A percentile compares a stretch with the other conserved stretches of the same genome.
phyloP scores from a whole-genome alignment of 2,797 vertebrate species.

The Serranus cabrilla region DNA sequence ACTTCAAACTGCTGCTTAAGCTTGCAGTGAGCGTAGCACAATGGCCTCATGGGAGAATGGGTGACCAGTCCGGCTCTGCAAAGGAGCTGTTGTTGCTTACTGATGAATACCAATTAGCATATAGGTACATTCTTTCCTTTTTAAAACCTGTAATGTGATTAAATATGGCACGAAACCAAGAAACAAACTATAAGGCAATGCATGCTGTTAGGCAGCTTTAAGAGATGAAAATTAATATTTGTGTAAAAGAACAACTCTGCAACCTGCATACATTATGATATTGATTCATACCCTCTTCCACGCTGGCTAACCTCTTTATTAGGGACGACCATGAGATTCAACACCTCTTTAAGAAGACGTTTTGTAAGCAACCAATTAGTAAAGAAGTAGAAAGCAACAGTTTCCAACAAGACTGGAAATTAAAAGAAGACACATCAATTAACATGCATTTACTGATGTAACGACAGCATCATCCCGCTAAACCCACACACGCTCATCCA shows the following conservation, averaged over 20 bases:
- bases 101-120: conserved; percentile 58
- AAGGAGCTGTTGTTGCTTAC: conserved; percentile 49
- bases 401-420: conserved; percentile 48
- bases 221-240: conserved; percentile 25
- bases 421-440: conserved; percentile 51
- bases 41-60: conserved; percentile 58
- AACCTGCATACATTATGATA: conserved; percentile 32
- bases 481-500: conserved; percentile 65
- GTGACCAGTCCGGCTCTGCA: conserved; percentile 45
- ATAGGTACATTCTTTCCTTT: conserved; percentile 29
- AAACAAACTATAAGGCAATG: neutral
- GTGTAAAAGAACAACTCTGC: conserved; percentile 3
- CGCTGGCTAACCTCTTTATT: conserved; percentile 24
- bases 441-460: conserved; percentile 54
- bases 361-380: conserved; percentile 48
- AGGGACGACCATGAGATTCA: neutral
- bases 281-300: conserved; percentile 24
- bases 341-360: conserved; percentile 7
- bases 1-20: conserved; percentile 58
- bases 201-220: neutral
- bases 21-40: conserved; percentile 55
- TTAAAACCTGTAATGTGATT: conserved; percentile 14
- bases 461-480: conserved; percentile 48
- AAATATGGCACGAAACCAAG: neutral
- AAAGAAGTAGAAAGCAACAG: conserved; percentile 16